Evolutionary conservation across 1,140 invertebrate genomes (phyloP), one percentile per base, ranked within the genome.

Genomic region (Caenorhabditis briggsae): DNA sequence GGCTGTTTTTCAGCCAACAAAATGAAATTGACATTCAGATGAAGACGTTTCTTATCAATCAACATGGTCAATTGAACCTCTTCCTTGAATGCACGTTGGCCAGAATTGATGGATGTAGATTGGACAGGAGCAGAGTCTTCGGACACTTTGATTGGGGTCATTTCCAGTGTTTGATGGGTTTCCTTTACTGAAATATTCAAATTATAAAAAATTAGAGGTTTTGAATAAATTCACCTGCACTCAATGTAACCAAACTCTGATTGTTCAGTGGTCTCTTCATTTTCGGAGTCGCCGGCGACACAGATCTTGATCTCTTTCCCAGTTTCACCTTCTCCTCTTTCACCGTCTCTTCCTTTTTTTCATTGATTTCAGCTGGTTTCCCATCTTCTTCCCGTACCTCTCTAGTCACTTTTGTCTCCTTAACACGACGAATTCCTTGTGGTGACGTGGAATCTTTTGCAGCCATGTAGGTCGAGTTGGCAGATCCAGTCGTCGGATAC

Each of bases 241-340:
- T 70, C 65, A 70, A 48, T 14, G 65, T 70, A 14, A 70, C 65
- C 11, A 70, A n/a, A 43, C 46, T 78, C 46, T 50, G n/a, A 48
- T 50, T 33, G 33, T 33, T 50, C 7, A 50, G n/a, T 7, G n/a
- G 6, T 11, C 14, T 50, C n/a, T 78, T 78, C 46, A 50, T 18
- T 14, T 20, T 78, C 2, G 43, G 70, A 74, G 65, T 74, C 46
- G 41, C 33, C 18, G 41, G 65, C 5, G 65, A 74, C n/a, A n/a
- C 14, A 1, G 70, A n/a, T 14, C 46, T 18, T 2, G 46, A 50
- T 23, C 11, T 50, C n/a, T 23, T 41, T 6, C 23, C 33, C 7
- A 78, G 33, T 25, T 78, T 78, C 46, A 78, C 70, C 46, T 78
- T 78, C n/a, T 78, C 46, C 70, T 78, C 70, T 78, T 78, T 78